Percentiles rank a stretch among this genome's conserved stretches.
Evolutionary conservation across 2,797 vertebrate genomes (phyloP).

Genomic region (Microctenopoma stevenorrisi): DNA sequence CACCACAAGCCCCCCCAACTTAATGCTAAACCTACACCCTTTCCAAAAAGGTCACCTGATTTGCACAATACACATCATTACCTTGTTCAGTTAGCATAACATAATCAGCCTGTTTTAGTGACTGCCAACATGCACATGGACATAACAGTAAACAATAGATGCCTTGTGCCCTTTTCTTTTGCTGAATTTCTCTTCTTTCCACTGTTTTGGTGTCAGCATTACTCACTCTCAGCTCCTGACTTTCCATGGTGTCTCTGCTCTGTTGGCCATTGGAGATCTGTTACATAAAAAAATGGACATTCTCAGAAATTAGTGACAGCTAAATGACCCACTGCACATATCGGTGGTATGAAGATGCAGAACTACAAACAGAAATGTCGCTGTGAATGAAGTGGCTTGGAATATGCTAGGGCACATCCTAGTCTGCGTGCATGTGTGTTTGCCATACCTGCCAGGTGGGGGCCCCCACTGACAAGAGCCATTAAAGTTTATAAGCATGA

Average conservation of each 20-base stretch:
- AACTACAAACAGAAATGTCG: slow-evolving; percentile 39
- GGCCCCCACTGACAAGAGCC: slow-evolving; percentile 81
- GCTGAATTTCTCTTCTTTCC: slow-evolving; percentile 74
- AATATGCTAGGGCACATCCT: slow-evolving; percentile 16
- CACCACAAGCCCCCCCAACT: slow-evolving; percentile 25
- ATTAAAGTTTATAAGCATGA: slow-evolving; percentile 85
- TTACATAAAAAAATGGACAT: slow-evolving; percentile 48
- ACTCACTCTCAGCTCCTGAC: slow-evolving; percentile 64
- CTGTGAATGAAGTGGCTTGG: slow-evolving; percentile 51
- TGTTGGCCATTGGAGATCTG: slow-evolving; percentile 51
- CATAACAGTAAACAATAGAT: slow-evolving; percentile 75
- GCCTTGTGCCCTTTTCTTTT: slow-evolving; percentile 69
- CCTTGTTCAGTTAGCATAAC: slow-evolving; percentile 75
- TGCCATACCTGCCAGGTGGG: slow-evolving; percentile 74
- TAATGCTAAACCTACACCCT: slow-evolving; percentile 31
- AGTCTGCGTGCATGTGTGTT: slow-evolving; percentile 47
- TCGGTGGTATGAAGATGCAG: slow-evolving; percentile 23
- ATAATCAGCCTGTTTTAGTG: slow-evolving; percentile 69
- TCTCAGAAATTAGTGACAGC: slow-evolving; percentile 45
- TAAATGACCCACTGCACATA: slow-evolving; percentile 31
- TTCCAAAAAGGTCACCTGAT: slow-evolving; percentile 55
- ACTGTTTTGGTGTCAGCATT: slow-evolving; percentile 77
- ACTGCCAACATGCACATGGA: slow-evolving; percentile 46
- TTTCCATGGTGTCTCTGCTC: slow-evolving; percentile 63
- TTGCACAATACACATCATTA: slow-evolving; percentile 68